Evolutionary conservation across 1,140 invertebrate genomes (phyloP), one percentile per base, ranked within the genome.

Genomic region (Drosophila dunni): DNA sequence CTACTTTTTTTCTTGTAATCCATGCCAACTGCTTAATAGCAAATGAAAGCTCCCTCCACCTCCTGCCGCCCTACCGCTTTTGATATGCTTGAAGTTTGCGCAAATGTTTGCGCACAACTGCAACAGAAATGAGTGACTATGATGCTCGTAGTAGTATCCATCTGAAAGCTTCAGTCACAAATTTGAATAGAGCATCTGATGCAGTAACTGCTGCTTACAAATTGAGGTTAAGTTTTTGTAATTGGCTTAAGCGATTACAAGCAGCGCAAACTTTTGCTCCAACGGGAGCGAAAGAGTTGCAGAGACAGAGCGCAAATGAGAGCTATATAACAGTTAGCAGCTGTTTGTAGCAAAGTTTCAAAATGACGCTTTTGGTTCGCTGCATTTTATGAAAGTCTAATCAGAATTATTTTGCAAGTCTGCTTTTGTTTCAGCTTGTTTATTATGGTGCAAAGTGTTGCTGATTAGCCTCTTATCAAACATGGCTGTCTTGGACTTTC

Each of bases 161-260:
- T 33, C 44, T 38, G 63, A 51, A 51, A 24, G 8, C 9, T 61
- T 24, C n/a, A 29, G 24, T 29, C 15, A 20, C 42, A 75, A 75
- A 44, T 69, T 58, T 68, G 58, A 64, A 75, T 58, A 38, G 24
- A 29, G 53, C n/a, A 66, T 29, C 46, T 53, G 42, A 54, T 34
- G 54, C 36, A 45, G 45, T 46, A 29, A 1, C 34, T 34, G 29
- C 13, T 69, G 68, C 67, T 58, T 51, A 73, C 65, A 75, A 81
- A 84, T 80, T 89, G 74, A 78, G 84, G 83, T 88, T 89, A 88
- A 80, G 80, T 89, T 85, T 70, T 65, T 73, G 67, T 90, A 89
- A 90, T 88, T 89, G 84, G 78, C 78, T 89, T 75, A 89, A 89
- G 80, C 78, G 78, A 84, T 88, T 88, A 73, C 73, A 83, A 88